phyloP scores from a whole-genome alignment of 2,113 vertebrate species.

The Bubalus kerabau region DNA sequence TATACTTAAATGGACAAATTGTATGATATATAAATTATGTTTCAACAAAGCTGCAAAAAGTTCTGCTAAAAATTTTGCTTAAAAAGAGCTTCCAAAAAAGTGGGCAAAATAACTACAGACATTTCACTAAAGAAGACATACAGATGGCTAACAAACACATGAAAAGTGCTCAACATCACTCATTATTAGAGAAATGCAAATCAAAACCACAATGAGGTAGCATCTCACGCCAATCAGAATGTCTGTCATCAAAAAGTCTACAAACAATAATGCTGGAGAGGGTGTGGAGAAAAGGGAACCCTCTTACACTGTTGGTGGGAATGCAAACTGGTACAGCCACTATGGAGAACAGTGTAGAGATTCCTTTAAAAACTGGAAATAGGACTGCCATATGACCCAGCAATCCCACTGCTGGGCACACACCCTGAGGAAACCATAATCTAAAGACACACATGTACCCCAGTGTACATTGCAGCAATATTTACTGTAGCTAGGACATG shows the following conservation, averaged over 20 bases:
- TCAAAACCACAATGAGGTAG: neutral
- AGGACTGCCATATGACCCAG: neutral
- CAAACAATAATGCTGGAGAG: neutral
- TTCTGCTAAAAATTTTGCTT: neutral
- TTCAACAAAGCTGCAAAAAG: neutral
- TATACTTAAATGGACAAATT: neutral
- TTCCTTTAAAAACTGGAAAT: neutral
- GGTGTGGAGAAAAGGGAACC: neutral
- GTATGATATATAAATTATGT: neutral
- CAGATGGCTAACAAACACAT: neutral
- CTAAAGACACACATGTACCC: neutral
- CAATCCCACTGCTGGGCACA: neutral
- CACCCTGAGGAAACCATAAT: neutral
- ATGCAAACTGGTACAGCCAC: neutral
- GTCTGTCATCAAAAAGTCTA: neutral
- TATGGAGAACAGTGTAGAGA: neutral
- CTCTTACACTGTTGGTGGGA: neutral
- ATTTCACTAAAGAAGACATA: neutral
- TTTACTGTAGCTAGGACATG: neutral
- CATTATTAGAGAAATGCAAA: neutral
- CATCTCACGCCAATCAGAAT: neutral
- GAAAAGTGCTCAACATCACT: neutral
- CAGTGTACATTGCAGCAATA: neutral
- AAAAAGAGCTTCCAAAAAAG: neutral
- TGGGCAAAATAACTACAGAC: neutral